A percentile compares a stretch with the other conserved stretches of the same genome.
Conservation (phyloP, 2,888 invertebrate genomes). For the Ormyrus pomaceus region DNA sequence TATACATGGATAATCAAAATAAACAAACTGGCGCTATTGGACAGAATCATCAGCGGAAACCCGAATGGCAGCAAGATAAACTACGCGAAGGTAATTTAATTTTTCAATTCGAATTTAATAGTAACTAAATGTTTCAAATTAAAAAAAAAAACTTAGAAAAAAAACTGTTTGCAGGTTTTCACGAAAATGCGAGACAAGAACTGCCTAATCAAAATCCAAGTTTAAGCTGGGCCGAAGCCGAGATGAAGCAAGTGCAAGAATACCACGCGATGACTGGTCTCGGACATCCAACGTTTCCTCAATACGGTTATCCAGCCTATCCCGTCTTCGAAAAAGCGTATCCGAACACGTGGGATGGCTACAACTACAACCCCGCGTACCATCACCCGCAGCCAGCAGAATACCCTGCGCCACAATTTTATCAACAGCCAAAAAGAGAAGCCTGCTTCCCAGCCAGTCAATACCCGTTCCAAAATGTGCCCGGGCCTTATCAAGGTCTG, state of each 20-base stretch:
- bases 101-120: not conserved
- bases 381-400: constrained; percentile 76
- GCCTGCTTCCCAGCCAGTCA: constrained; percentile 68
- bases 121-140: not conserved
- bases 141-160: not conserved
- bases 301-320: constrained; percentile 78
- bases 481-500: constrained; percentile 68
- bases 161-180: constrained; percentile 40
- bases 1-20: constrained; percentile 62
- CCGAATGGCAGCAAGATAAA: constrained; percentile 68
- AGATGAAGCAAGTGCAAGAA: constrained; percentile 72
- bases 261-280: constrained; percentile 68
- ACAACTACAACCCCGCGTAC: constrained; percentile 75
- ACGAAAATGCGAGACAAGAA: constrained; percentile 60
- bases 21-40: constrained; percentile 58
- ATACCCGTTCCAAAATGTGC: constrained; percentile 71
- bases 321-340: constrained; percentile 77
- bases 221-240: constrained; percentile 68
- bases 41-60: constrained; percentile 61
- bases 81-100: constrained; percentile 62
- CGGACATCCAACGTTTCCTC: constrained; percentile 68
- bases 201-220: constrained; percentile 62
- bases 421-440: constrained; percentile 77
- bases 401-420: constrained; percentile 77
- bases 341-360: constrained; percentile 72